phyloP scores from a whole-genome alignment of 2,888 invertebrate species.

The Drosophila kokeensis region DNA sequence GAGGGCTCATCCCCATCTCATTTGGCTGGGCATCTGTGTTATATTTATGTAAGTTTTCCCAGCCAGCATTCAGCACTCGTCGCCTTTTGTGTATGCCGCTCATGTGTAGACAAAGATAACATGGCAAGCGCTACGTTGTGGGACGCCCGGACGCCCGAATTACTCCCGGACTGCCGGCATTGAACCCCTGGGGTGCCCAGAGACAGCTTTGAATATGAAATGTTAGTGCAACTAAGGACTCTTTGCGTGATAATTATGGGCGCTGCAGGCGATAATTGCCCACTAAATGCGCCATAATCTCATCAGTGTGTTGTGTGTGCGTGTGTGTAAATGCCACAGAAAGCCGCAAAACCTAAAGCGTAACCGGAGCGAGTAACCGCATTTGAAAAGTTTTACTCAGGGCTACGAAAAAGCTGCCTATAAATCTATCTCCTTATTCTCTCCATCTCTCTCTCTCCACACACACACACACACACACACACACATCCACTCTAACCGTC shows the following conservation, averaged over 20 bases:
- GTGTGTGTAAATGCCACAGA: constrained; percentile 6
- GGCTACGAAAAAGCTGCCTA: constrained; percentile 34
- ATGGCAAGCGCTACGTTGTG: constrained; percentile 47
- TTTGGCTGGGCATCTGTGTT: constrained; percentile 64
- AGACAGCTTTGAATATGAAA: constrained; percentile 71
- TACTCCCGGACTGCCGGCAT: constrained; percentile 7
- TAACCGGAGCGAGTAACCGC: constrained; percentile 44
- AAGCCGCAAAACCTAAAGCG: constrained; percentile 58
- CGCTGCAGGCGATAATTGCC: constrained; percentile 79
- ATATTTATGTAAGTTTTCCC: constrained; percentile 73
- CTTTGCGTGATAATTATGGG: constrained; percentile 73
- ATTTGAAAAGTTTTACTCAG: constrained; percentile 43
- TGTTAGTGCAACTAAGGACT: constrained; percentile 68
- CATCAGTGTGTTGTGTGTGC: constrained; percentile 4
- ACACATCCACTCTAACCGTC: not conserved
- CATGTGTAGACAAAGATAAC: constrained; percentile 74
- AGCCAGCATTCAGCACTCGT: constrained; percentile 19
- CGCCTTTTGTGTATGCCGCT: constrained; percentile 62
- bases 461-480: not conserved
- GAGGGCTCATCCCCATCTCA: constrained; percentile 46
- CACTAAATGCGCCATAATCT: constrained; percentile 74
- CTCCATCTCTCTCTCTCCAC: not conserved
- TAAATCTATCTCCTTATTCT: not conserved
- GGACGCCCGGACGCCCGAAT: not conserved
- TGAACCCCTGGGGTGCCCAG: constrained; percentile 15